A percentile compares a stretch with the other conserved stretches of the same genome.
These are phyloP conservation scores for Myoxocephalus aenaeus DNA, from an alignment of 2,797 vertebrate species.

Conservation along the genomic window DNA sequence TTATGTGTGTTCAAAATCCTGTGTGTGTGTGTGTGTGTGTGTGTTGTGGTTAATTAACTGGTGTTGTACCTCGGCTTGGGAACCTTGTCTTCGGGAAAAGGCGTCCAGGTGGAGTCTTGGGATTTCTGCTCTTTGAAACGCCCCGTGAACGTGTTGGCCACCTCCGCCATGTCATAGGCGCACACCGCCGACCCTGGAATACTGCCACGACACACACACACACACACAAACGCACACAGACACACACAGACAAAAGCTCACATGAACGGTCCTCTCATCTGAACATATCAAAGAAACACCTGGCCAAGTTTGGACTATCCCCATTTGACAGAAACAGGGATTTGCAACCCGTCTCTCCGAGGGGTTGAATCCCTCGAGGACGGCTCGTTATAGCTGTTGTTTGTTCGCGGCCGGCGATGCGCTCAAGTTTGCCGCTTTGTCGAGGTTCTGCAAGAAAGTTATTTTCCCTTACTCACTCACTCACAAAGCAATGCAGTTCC, in stretches of 20 bases:
- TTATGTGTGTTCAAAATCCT: neutral
- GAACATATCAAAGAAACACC: conserved; percentile 66
- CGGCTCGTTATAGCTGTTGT: conserved; percentile 35
- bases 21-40: conserved; percentile 8
- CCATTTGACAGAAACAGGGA: conserved; percentile 49
- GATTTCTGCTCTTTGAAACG: conserved; percentile 99
- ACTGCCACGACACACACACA: conserved; percentile 81
- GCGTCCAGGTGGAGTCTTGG: conserved; percentile 97
- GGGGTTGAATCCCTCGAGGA: conserved; percentile 25
- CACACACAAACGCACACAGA: neutral
- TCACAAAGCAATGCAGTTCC: neutral
- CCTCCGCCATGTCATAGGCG: conserved; percentile 97
- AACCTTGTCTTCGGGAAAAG: conserved; percentile 95
- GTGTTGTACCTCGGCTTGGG: conserved; percentile 92
- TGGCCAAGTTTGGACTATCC: conserved; percentile 56
- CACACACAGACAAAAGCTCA: conserved; percentile 32
- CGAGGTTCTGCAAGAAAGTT: conserved; percentile 3
- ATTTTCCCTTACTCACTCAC: neutral
- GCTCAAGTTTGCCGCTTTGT: conserved; percentile 13
- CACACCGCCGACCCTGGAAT: conserved; percentile 99
- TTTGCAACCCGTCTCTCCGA: conserved; percentile 37
- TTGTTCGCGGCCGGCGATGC: conserved; percentile 21
- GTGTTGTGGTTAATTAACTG: conserved; percentile 42
- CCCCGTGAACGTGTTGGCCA: conserved; percentile 94
- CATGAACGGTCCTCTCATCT: conserved; percentile 65